A percentile compares a stretch with the other conserved stretches of the same genome.
Conservation (phyloP, 2,888 invertebrate genomes). For the Hirtodrosophila histrioides region DNA sequence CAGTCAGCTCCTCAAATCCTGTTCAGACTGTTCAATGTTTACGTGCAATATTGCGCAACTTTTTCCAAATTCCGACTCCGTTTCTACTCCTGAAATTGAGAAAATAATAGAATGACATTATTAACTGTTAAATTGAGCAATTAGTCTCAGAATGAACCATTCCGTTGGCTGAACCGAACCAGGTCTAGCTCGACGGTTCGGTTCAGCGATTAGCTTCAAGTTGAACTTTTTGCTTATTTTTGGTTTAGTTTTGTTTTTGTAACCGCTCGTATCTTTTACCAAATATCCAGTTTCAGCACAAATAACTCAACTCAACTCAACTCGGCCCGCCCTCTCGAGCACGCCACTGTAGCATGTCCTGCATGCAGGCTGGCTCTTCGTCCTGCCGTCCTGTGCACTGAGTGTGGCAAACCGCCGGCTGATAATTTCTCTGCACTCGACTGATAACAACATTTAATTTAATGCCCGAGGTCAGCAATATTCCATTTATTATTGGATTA, state of each 20-base stretch:
- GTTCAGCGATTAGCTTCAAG: too few relatives aligned
- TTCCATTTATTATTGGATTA: constrained; percentile 85
- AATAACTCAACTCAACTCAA: constrained; percentile 66
- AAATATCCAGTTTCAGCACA: constrained; percentile 60
- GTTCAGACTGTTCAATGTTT: too few relatives aligned
- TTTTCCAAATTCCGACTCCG: too few relatives aligned
- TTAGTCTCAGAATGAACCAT: too few relatives aligned
- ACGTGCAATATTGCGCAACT: too few relatives aligned
- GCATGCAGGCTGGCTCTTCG: constrained; percentile 26
- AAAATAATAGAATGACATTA: too few relatives aligned
- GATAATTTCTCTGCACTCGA: constrained; percentile 85
- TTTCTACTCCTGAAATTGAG: too few relatives aligned
- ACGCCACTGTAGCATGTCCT: background rate
- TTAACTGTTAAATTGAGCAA: too few relatives aligned
- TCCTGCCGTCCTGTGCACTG: constrained; percentile 18
- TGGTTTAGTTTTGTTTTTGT: constrained; percentile 42
- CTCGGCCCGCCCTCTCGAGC: constrained; percentile 10
- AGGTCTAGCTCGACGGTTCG: too few relatives aligned
- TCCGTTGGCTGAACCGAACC: too few relatives aligned
- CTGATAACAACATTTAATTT: constrained; percentile 85
- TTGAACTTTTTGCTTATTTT: background rate
- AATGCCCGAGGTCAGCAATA: constrained; percentile 85
- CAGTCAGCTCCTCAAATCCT: too few relatives aligned
- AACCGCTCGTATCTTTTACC: too few relatives aligned
- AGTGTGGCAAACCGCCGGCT: constrained; percentile 59